Percentiles rank a stretch among this genome's conserved stretches.
phyloP scores from a whole-genome alignment of 2,888 invertebrate genomes.

The Dascillus cervinus region DNA sequence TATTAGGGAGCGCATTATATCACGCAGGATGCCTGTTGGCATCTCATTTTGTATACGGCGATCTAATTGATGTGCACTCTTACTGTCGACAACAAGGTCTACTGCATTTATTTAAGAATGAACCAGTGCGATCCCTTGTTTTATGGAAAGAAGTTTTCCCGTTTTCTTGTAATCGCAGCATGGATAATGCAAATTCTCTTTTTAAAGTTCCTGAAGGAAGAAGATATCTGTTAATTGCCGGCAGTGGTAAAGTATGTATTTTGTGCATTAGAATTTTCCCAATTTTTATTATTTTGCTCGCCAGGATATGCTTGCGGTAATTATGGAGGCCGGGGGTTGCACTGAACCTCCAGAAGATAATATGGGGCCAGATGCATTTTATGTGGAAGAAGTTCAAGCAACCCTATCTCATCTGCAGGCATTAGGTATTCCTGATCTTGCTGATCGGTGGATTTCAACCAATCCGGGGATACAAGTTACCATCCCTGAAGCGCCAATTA shows the following conservation, averaged over 20 bases:
- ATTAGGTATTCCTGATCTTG: constrained; percentile 64
- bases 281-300: constrained; percentile 4
- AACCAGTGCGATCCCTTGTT: constrained; percentile 62
- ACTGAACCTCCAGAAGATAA: constrained; percentile 57
- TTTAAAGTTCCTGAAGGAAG: constrained; percentile 52
- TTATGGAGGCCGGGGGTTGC: constrained; percentile 72
- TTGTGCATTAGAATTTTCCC: not conserved
- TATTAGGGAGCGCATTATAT: constrained; percentile 47
- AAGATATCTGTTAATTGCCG: constrained; percentile 68
- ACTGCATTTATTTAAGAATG: constrained; percentile 57
- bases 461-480: constrained; percentile 58
- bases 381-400: constrained; percentile 85
- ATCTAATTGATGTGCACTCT: constrained; percentile 67
- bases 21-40: constrained; percentile 64
- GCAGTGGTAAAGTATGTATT: constrained; percentile 50
- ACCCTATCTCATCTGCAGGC: constrained; percentile 71
- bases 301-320: constrained; percentile 58
- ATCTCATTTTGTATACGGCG: constrained; percentile 67
- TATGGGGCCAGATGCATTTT: constrained; percentile 70
- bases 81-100: constrained; percentile 70
- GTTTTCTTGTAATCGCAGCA: constrained; percentile 38
- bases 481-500: constrained; percentile 26
- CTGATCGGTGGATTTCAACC: constrained; percentile 58
- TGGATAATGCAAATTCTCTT: constrained; percentile 20
- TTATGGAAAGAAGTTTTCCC: constrained; percentile 72